phyloP scores from a whole-genome alignment of 1,140 invertebrate genomes.

The Drosophila teissieri region DNA sequence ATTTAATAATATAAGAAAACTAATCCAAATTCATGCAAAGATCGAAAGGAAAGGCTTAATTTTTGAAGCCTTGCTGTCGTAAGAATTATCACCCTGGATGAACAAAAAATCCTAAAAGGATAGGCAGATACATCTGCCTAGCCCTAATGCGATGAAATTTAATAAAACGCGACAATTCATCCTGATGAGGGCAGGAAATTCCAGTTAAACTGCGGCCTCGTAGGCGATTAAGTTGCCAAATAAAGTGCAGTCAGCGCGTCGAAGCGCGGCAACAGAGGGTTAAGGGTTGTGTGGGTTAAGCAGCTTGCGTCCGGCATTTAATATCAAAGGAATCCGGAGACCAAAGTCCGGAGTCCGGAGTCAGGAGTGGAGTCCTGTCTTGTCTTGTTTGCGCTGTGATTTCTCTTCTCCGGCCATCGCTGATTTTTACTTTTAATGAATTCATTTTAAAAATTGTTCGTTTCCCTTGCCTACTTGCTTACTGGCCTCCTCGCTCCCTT shows the following conservation, averaged over 20 bases:
- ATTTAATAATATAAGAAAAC: background rate
- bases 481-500: slow-evolving; percentile 9
- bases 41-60: slow-evolving; percentile 15
- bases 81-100: slow-evolving; percentile 52
- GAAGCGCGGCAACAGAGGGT: slow-evolving; percentile 57
- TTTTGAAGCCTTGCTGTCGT: slow-evolving; percentile 59
- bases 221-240: slow-evolving; percentile 80
- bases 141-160: slow-evolving; percentile 72
- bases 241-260: slow-evolving; percentile 68
- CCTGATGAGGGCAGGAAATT: slow-evolving; percentile 47
- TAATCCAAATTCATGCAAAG: background rate
- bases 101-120: slow-evolving; percentile 14
- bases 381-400: slow-evolving; percentile 71
- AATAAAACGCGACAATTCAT: slow-evolving; percentile 64
- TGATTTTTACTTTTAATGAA: slow-evolving; percentile 83
- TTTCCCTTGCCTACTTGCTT: slow-evolving; percentile 8
- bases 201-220: slow-evolving; percentile 73
- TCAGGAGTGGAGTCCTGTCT: background rate
- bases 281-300: slow-evolving; percentile 36
- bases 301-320: slow-evolving; percentile 56
- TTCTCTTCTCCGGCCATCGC: slow-evolving; percentile 58
- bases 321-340: slow-evolving; percentile 72
- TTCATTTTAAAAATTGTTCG: slow-evolving; percentile 69
- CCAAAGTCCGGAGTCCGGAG: slow-evolving; percentile 49
- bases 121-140: slow-evolving; percentile 41